Evolutionary conservation across 2,113 vertebrate genomes (phyloP), one percentile per base, ranked within the genome.

Genomic region (Rissa tridactyla): DNA sequence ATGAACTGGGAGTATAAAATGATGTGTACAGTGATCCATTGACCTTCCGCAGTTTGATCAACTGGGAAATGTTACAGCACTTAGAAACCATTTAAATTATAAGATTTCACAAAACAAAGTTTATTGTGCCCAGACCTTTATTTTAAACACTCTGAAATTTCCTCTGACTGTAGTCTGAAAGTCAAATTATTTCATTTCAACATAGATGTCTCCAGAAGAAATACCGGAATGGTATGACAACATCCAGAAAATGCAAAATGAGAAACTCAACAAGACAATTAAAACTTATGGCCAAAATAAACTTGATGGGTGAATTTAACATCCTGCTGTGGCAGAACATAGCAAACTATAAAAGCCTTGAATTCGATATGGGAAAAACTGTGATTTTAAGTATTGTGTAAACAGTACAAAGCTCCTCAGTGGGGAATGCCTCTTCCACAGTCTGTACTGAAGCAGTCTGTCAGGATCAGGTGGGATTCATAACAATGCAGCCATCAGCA

Each of bases 141-240:
- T 71, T 95, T 94, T 52, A 85, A 95, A 90, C 20, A 58, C 44
- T 57, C 29, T 38, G 81, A 75, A 68, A 86, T 73, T 90, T 88
- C 81, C 78, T 92, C 46, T 86, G 52, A 83, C 60, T 80, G 18
- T 25, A 95, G 58, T 62, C 52, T 54, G 47, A 92, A 92, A 91
- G 66, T 71, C 47, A 88, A 81, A 92, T 88, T 55, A 82, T 87
- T 95, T 92, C 62, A 77, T 51, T 90, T 88, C 82, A 86, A 62
- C n/a, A 38, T 47, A 54, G 36, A 87, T 60, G 23, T 34, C 42
- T 92, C 82, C 58, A 62, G 81, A 96, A 94, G 70, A 85, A 87
- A 94, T 76, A 87, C 20, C 54, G 58, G 20, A 95, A 90, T 51
- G 0, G 3, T 52, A 80, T 27, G 46, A 77, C 52, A 84, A 54